These are phyloP conservation scores for Melinopterus prodromus DNA, from an alignment of 2,888 invertebrate species.

Conservation along the genomic window DNA sequence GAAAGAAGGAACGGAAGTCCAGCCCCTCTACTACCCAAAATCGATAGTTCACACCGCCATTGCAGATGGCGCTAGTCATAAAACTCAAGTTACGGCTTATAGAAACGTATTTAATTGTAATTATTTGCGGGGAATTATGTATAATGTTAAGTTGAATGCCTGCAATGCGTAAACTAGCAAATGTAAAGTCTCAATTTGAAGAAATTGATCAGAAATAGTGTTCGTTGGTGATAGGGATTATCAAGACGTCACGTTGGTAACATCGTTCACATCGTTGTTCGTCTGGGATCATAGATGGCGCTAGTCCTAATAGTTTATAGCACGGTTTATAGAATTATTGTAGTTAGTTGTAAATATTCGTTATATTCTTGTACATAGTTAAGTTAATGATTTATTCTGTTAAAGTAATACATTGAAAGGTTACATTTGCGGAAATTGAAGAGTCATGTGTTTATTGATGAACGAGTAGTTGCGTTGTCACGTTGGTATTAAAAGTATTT, in stretches of 20 bases:
- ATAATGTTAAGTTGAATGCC: not conserved
- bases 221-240: not conserved
- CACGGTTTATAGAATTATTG: no score
- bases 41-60: not conserved
- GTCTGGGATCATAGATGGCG: no score
- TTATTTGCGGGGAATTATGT: not conserved
- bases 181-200: not conserved
- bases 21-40: not conserved
- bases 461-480: no score
- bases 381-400: no score
- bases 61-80: not conserved
- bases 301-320: no score
- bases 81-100: not conserved
- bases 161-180: not conserved
- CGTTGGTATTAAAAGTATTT: no score
- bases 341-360: no score
- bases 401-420: no score
- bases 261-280: not conserved
- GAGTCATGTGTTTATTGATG: no score
- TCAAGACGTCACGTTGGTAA: not conserved
- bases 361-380: no score
- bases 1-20: slow-evolving; percentile 8
- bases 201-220: not conserved
- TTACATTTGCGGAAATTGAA: no score
- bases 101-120: not conserved